These are phyloP conservation scores for Sebastes vulpes DNA, from an alignment of 2,797 vertebrate species.

Conservation along the genomic window DNA sequence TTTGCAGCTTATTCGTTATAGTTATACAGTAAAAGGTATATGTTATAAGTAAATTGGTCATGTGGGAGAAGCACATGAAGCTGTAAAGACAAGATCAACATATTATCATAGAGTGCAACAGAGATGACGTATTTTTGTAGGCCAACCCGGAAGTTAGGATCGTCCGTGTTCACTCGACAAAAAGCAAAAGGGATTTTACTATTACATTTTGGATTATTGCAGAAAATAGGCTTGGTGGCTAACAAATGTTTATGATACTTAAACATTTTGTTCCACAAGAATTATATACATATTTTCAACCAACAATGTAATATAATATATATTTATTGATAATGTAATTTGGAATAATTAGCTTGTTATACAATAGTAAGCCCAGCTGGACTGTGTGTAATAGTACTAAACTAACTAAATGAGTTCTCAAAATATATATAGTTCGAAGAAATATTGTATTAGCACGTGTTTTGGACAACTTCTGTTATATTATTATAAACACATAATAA, in stretches of 20 bases:
- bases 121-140: no score
- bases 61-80: background rate
- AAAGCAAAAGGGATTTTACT: no score
- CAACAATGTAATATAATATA: background rate
- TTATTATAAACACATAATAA: background rate
- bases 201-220: no score
- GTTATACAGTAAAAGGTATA: no score
- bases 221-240: no score
- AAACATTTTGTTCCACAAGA: no score
- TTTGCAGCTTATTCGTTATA: fast-evolving
- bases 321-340: background rate
- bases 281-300: background rate
- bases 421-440: no score
- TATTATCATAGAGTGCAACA: background rate
- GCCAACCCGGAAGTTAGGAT: fast-evolving
- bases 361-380: background rate
- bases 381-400: background rate
- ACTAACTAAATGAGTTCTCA: background rate
- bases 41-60: background rate
- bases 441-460: background rate
- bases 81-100: background rate
- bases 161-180: fast-evolving
- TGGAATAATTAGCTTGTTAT: background rate
- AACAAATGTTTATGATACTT: no score
- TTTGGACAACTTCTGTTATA: background rate